Evolutionary conservation across 2,113 vertebrate genomes (phyloP).

Genomic region (Odontesthes bonariensis): DNA sequence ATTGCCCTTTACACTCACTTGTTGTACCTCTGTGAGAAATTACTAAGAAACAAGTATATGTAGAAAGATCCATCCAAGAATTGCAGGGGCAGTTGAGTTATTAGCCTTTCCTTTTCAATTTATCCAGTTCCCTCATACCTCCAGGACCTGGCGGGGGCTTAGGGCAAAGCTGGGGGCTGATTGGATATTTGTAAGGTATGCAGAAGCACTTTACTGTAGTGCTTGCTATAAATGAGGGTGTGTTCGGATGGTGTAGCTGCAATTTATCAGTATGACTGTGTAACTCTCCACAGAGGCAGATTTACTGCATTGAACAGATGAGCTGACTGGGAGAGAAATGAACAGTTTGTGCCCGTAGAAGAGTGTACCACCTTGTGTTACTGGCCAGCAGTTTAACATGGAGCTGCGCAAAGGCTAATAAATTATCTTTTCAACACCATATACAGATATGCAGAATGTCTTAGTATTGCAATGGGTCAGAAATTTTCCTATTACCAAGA

Average conservation of each 20-base stretch:
- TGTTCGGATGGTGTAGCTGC: constrained; percentile 54
- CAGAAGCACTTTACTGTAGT: constrained; percentile 30
- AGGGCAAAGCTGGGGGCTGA: constrained; percentile 46
- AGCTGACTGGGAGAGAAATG: constrained; percentile 70
- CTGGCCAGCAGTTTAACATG: constrained; percentile 34
- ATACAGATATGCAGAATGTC: constrained; percentile 9
- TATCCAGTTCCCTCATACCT: constrained; percentile 28
- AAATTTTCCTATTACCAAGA: not conserved
- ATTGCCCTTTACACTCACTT: constrained; percentile 34
- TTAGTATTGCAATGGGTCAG: constrained; percentile 5
- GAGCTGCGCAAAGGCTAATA: constrained; percentile 31
- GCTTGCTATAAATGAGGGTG: constrained; percentile 39
- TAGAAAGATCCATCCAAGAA: constrained; percentile 41
- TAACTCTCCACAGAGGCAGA: constrained; percentile 64
- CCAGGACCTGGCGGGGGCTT: constrained; percentile 21
- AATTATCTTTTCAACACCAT: constrained; percentile 46
- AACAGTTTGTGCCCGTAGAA: constrained; percentile 56
- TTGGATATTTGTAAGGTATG: constrained; percentile 65
- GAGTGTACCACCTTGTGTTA: constrained; percentile 54
- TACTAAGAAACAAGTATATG: constrained; percentile 42
- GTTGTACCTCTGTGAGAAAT: constrained; percentile 53
- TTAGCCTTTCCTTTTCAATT: constrained; percentile 61
- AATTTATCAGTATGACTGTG: constrained; percentile 74
- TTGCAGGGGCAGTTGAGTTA: constrained; percentile 55
- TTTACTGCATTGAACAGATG: constrained; percentile 56